These are phyloP conservation scores for Tromatobia lineatoria DNA, from an alignment of 2,888 invertebrate genomes.

Conservation along the genomic window DNA sequence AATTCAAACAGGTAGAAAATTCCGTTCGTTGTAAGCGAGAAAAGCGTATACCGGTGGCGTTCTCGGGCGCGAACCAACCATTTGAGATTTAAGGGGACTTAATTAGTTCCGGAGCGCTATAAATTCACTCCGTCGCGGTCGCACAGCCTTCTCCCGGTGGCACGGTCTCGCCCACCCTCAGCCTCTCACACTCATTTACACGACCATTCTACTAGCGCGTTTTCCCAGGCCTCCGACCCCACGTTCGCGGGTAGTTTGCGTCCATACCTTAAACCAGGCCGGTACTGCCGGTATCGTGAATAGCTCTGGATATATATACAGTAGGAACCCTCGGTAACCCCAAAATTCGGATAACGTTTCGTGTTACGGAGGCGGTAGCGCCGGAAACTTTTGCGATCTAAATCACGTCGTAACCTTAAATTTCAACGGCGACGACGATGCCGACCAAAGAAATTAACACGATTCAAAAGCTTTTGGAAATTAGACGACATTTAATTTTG, in stretches of 20 bases:
- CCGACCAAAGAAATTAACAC: conserved; percentile 56
- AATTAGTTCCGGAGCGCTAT: conserved; percentile 71
- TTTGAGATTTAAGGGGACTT: conserved; percentile 72
- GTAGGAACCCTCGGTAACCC: conserved; percentile 28
- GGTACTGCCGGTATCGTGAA: conserved; percentile 51
- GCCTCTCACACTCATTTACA: conserved; percentile 33
- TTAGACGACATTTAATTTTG: too few relatives aligned
- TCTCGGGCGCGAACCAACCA: conserved; percentile 62
- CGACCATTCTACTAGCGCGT: conserved; percentile 59
- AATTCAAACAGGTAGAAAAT: conserved; percentile 69
- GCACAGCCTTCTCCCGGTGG: conserved; percentile 47
- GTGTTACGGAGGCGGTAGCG: conserved; percentile 47
- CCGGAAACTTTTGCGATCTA: conserved; percentile 60
- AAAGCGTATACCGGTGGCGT: conserved; percentile 32
- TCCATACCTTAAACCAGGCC: conserved; percentile 72
- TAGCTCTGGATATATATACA: conserved; percentile 20
- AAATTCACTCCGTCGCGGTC: conserved; percentile 67
- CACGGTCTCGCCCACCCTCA: conserved; percentile 41
- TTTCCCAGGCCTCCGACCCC: conserved; percentile 66
- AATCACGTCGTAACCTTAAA: conserved; percentile 64
- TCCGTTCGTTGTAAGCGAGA: conserved; percentile 42
- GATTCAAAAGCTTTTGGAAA: conserved; percentile 4
- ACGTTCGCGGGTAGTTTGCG: conserved; percentile 73
- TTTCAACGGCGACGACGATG: conserved; percentile 36
- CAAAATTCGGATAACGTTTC: conserved; percentile 55